Conservation (phyloP, 2,797 vertebrate genomes). For the Prionace glauca region DNA sequence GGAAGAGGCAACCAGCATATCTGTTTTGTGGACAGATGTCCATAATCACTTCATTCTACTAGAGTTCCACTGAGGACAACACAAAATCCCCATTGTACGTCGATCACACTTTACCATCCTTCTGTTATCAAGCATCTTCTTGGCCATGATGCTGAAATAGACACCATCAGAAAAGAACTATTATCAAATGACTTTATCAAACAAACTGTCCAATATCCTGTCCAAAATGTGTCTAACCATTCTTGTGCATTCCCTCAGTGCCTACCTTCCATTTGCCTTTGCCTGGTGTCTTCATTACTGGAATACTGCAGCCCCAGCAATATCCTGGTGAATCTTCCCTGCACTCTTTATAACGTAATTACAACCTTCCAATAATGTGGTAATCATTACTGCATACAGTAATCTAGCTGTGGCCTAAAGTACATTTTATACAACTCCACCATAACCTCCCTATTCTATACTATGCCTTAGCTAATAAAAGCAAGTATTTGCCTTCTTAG, state of each 20-base stretch:
- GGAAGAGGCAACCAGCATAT: not conserved
- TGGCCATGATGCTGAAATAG: not conserved
- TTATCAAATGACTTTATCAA: not conserved
- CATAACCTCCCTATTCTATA: too few relatives aligned
- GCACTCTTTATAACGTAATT: too few relatives aligned
- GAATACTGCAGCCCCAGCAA: too few relatives aligned
- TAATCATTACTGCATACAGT: too few relatives aligned
- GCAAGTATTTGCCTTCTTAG: too few relatives aligned
- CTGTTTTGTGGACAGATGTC: not conserved
- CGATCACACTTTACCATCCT: not conserved
- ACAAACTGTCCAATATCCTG: not conserved
- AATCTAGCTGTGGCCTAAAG: too few relatives aligned
- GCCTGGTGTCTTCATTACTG: not conserved
- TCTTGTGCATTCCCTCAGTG: not conserved
- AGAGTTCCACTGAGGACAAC: not conserved
- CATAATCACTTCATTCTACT: not conserved
- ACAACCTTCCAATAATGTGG: too few relatives aligned
- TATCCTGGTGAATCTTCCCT: too few relatives aligned
- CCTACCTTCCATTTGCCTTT: not conserved
- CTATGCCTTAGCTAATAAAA: too few relatives aligned
- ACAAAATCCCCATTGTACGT: not conserved
- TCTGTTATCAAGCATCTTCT: not conserved
- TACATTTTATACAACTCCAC: too few relatives aligned
- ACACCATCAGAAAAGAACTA: not conserved
- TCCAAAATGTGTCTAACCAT: not conserved